phyloP scores from a whole-genome alignment of 2,113 vertebrate species.

The Mungos mungo region DNA sequence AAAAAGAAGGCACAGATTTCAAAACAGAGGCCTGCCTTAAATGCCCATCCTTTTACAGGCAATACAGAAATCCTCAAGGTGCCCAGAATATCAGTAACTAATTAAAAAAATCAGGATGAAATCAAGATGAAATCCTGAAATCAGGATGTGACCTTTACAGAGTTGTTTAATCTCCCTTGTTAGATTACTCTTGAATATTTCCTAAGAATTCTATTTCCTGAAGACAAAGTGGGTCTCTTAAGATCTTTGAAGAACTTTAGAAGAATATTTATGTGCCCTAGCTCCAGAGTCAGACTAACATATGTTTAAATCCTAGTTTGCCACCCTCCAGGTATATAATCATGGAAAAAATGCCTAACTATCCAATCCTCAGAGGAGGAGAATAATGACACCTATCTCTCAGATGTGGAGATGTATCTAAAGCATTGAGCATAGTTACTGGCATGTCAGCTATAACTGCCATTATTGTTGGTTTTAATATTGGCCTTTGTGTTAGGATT shows the following conservation, averaged over 20 bases:
- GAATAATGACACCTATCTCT: background rate
- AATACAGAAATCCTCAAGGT: background rate
- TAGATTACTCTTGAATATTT: background rate
- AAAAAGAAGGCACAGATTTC: background rate
- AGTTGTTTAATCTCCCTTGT: background rate
- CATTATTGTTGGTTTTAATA: background rate
- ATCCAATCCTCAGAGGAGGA: background rate
- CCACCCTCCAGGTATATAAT: background rate
- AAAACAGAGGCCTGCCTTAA: background rate
- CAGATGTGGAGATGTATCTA: background rate
- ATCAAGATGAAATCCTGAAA: background rate
- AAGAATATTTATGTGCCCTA: background rate
- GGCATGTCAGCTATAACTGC: background rate
- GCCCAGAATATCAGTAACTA: background rate
- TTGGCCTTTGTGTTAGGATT: background rate
- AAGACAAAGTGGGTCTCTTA: background rate
- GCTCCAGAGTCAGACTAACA: background rate
- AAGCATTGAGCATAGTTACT: background rate
- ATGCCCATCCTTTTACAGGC: fast-evolving
- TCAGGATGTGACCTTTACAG: background rate
- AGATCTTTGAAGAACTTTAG: background rate
- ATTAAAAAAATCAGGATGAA: background rate
- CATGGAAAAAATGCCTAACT: background rate
- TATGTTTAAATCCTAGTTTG: background rate
- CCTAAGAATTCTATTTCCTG: background rate